Evolutionary conservation across 2,888 invertebrate genomes (phyloP).

Genomic region (Pollenia amentaria): DNA sequence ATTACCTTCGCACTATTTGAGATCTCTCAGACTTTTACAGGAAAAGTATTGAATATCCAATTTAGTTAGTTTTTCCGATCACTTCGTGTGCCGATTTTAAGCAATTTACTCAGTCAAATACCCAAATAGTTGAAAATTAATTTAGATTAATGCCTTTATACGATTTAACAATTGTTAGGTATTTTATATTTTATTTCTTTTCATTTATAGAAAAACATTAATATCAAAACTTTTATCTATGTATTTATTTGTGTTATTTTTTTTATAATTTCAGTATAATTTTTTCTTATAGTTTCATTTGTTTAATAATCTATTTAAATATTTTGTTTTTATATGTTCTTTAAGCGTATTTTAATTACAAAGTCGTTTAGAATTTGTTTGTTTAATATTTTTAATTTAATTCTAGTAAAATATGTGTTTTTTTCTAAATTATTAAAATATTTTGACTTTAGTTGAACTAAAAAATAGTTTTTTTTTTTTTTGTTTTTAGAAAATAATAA

Average conservation of each 20-base stretch:
- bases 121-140: no score
- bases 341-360: conserved; percentile 72
- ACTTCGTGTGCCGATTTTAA: no score
- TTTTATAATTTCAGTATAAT: conserved; percentile 9
- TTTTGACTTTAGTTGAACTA: conserved; percentile 25
- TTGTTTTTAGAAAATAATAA: background rate
- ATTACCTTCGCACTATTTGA: no score
- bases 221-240: conserved; percentile 68
- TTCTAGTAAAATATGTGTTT: conserved; percentile 2
- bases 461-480: conserved; percentile 1
- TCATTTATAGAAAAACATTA: conserved; percentile 66
- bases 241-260: conserved; percentile 2
- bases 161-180: background rate
- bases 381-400: conserved; percentile 19
- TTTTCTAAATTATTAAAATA: background rate
- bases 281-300: conserved; percentile 38
- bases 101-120: no score
- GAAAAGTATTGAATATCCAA: no score
- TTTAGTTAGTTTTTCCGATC: no score
- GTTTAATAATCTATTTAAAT: conserved; percentile 15
- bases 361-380: conserved; percentile 70
- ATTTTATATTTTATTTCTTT: conserved; percentile 28
- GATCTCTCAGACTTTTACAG: no score
- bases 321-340: conserved; percentile 40
- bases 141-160: no score